Conservation (phyloP, 2,113 vertebrate species). For the Corvus cornix region DNA sequence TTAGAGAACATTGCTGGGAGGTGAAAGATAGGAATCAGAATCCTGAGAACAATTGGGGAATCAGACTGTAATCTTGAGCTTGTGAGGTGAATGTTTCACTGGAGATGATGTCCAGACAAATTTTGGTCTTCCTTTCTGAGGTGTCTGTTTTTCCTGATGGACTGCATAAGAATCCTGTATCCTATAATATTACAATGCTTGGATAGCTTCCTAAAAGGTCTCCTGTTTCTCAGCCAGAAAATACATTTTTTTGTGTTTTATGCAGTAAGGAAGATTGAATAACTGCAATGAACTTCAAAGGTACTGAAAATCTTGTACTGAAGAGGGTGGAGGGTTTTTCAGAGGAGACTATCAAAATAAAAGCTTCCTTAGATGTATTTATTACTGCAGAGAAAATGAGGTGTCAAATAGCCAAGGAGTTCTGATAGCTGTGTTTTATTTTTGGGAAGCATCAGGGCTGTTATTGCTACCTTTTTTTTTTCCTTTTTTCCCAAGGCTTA, state of each 20-base stretch:
- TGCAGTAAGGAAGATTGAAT: not conserved
- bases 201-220: not conserved
- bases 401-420: not conserved
- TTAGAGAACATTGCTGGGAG: not conserved
- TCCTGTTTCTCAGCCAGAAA: not conserved
- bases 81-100: not conserved
- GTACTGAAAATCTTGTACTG: not conserved
- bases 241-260: not conserved
- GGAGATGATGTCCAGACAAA: not conserved
- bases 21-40: not conserved
- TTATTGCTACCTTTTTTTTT: not conserved
- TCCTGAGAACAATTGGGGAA: fast-evolving
- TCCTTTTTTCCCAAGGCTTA: not conserved
- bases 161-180: not conserved
- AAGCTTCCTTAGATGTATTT: not conserved
- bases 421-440: slow-evolving; percentile 16
- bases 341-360: not conserved
- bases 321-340: not conserved
- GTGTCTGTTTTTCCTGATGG: not conserved
- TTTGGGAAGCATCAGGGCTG: not conserved
- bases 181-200: not conserved
- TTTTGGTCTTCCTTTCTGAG: not conserved
- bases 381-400: not conserved
- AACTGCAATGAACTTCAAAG: not conserved
- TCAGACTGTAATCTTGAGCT: not conserved